A percentile compares a stretch with the other conserved stretches of the same genome.
Evolutionary conservation across 2,888 invertebrate genomes (phyloP).

Genomic region (Fragum sueziense): DNA sequence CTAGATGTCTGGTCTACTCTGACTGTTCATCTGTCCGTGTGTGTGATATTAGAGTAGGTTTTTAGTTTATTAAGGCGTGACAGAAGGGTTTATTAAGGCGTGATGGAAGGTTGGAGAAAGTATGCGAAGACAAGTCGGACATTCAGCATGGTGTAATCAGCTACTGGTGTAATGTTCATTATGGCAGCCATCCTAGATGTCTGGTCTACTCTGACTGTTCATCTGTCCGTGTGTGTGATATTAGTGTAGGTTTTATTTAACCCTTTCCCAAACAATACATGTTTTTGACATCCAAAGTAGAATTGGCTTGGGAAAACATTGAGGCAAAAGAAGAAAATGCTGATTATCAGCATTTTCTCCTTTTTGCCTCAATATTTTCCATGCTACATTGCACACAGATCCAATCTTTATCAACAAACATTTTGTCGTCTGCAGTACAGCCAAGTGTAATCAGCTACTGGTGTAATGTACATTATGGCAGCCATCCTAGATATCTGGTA

Average conservation of each 20-base stretch:
- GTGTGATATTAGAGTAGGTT: conserved; percentile 65
- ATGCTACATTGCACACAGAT: no score
- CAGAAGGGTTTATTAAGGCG: conserved; percentile 21
- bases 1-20: background rate
- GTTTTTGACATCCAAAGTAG: no score
- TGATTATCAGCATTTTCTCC: no score
- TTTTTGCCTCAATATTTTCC: no score
- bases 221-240: conserved; percentile 66
- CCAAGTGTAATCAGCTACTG: no score
- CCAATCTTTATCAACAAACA: no score
- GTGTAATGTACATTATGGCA: conserved; percentile 68
- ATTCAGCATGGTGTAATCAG: background rate
- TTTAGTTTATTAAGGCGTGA: conserved; percentile 57
- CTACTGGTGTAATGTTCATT: conserved; percentile 66
- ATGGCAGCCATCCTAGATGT: conserved; percentile 71
- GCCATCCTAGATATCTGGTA: conserved; percentile 69
- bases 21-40: conserved; percentile 47
- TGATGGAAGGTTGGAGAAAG: background rate
- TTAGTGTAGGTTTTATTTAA: conserved; percentile 69
- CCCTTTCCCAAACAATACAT: no score
- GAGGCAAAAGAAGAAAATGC: no score
- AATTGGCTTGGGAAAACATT: no score
- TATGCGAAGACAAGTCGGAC: background rate
- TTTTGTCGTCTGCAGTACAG: no score
- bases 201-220: conserved; percentile 65